Percentiles rank a stretch among this genome's conserved stretches.
Evolutionary conservation across 2,113 vertebrate species (phyloP).

Genomic region (Chionis minor): DNA sequence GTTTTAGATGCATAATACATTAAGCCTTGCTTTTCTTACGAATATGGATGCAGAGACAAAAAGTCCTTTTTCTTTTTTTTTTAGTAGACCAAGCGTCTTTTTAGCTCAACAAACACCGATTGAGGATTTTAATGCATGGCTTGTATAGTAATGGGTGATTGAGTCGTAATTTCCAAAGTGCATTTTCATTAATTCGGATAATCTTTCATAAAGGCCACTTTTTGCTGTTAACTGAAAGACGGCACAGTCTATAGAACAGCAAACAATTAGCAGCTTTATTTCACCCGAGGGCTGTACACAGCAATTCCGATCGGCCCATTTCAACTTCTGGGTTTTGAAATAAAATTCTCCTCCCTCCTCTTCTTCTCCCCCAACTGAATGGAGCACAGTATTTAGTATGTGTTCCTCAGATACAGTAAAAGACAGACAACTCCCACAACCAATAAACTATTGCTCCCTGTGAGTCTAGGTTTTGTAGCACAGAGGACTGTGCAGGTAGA

Average conservation of each 20-base stretch:
- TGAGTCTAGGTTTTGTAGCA: not conserved
- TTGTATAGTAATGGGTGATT: not conserved
- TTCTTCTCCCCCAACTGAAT: not conserved
- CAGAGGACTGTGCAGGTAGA: not conserved
- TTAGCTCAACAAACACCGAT: conserved; percentile 12
- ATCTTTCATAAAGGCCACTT: conserved; percentile 51
- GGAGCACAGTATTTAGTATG: not conserved
- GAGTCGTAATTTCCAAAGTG: conserved; percentile 44
- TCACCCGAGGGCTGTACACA: not conserved
- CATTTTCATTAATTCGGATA: conserved; percentile 52
- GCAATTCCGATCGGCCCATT: not conserved
- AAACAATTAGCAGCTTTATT: conserved; percentile 70
- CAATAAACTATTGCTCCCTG: not conserved
- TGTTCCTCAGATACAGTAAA: not conserved
- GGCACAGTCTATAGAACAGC: conserved; percentile 50
- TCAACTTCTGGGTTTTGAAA: not conserved
- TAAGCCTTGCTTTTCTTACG: not conserved
- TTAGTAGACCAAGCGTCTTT: not conserved
- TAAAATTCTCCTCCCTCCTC: not conserved
- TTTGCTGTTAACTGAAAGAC: conserved; percentile 53
- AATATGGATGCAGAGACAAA: not conserved
- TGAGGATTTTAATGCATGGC: conserved; percentile 45
- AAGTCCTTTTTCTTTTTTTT: conserved; percentile 26
- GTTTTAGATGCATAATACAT: not conserved
- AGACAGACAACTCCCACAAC: not conserved